These are phyloP conservation scores for Siphamia tubifer DNA, from an alignment of 2,113 vertebrate genomes.

Conservation along the genomic window DNA sequence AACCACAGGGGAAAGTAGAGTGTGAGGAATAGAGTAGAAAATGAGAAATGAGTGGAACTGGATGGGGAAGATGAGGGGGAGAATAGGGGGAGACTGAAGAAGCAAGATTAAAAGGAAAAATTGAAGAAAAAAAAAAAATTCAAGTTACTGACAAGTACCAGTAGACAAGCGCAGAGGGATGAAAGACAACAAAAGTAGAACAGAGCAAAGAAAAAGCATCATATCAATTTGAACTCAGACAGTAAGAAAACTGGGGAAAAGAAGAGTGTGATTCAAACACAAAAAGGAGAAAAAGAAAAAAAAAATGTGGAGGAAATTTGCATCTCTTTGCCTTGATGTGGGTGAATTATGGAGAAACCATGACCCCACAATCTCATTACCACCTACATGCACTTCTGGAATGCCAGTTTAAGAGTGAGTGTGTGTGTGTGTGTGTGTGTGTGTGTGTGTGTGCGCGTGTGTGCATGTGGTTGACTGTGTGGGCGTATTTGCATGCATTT, in stretches of 20 bases:
- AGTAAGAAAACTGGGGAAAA: background rate
- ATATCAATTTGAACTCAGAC: background rate
- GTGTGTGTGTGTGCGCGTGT: background rate
- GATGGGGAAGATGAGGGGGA: conserved; percentile 3
- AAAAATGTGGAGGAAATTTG: background rate
- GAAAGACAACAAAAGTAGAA: background rate
- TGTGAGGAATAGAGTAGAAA: background rate
- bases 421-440: too few relatives aligned
- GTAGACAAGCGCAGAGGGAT: background rate
- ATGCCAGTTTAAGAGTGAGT: background rate
- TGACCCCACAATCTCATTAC: conserved; percentile 39
- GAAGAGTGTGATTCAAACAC: background rate
- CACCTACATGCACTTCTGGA: conserved; percentile 24
- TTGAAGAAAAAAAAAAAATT: conserved; percentile 12
- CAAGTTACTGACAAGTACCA: background rate
- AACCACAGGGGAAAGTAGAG: background rate
- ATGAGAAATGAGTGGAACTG: conserved; percentile 16
- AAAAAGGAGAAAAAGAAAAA: background rate
- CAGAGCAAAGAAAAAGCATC: background rate
- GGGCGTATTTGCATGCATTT: conserved; percentile 4
- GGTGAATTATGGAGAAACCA: conserved; percentile 51
- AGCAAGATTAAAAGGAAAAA: background rate
- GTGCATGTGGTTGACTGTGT: background rate
- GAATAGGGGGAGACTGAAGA: background rate
- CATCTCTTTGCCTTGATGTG: conserved; percentile 29